Evolutionary conservation across 2,113 vertebrate species (phyloP), one percentile per base, ranked within the genome.

Genomic region (Leiothrix lutea): DNA sequence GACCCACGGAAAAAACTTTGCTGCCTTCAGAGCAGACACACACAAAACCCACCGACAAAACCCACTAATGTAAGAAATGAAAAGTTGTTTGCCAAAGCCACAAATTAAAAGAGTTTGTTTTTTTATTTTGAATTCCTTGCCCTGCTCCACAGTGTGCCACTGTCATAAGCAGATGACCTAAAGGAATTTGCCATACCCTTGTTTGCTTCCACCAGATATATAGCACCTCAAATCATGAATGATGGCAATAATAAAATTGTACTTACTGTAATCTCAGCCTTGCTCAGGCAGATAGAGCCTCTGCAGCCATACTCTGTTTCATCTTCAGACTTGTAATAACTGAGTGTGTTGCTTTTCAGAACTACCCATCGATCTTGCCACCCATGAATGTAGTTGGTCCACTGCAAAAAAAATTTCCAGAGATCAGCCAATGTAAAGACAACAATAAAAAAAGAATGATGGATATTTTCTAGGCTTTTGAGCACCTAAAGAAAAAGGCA

Each of bases 351-450:
- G 92, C 98, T 98, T 97, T 99, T 99, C 96, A 99, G 96, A 96
- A 99, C 98, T 45, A 99, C 99, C 99, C 99, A 99, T 90, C 99
- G 98, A 97, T 99, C 99, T 97, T 99, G 99, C 99, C 99, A 99
- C 9, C 99, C 99, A 95, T 99, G 99, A 94, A 99, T 99, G 95
- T 99, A 99, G 96, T 99, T 99, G 92, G 99, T 99, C 99, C 99
- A 99, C 99, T 99, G 95, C 16, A 96, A 95, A 93, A 92, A 91
- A 65, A 65, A 5, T 38, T 42, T 26, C 13, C 56, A 78, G 62
- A 78, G 16, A 56, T 82, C n/a, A 93, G 53, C 11, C 57, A 82
- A 31, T 3, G 28, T 24, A 47, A 58, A 85, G 25, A 40, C 3
- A 40, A 19, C 5, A 45, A 58, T 31, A 62, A 75, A 61, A 69